phyloP scores from a whole-genome alignment of 2,113 vertebrate species.

The Procavia capensis region DNA sequence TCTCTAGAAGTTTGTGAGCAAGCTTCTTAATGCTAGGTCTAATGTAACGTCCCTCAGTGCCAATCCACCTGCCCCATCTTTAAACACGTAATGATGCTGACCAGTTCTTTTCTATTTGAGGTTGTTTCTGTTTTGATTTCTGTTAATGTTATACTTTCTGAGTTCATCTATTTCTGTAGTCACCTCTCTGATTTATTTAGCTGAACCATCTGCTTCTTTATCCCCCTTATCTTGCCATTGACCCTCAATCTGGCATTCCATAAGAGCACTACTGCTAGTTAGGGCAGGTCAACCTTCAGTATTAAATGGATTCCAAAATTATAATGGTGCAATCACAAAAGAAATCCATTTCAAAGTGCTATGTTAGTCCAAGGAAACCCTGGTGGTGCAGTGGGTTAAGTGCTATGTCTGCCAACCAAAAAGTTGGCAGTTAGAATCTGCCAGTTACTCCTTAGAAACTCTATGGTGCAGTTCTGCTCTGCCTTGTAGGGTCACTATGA shows the following conservation, averaged over 20 bases:
- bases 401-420: too few relatives aligned
- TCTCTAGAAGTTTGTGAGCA: conserved; percentile 13
- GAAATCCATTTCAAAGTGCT: not conserved
- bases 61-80: not conserved
- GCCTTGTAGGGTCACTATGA: too few relatives aligned
- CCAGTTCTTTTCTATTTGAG: not conserved
- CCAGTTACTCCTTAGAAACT: too few relatives aligned
- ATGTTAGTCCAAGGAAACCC: too few relatives aligned
- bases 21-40: not conserved
- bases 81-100: not conserved
- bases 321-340: not conserved
- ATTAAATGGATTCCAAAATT: not conserved
- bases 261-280: not conserved
- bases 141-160: not conserved
- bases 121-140: not conserved
- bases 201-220: not conserved
- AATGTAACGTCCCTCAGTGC: not conserved
- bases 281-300: not conserved
- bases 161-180: not conserved
- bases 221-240: not conserved
- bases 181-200: not conserved
- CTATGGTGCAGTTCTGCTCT: too few relatives aligned
- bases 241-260: not conserved
- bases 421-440: too few relatives aligned
- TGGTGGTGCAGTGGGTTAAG: too few relatives aligned